Conservation (phyloP, 1,140 invertebrate species). For the Hylaeus anthracinus region DNA sequence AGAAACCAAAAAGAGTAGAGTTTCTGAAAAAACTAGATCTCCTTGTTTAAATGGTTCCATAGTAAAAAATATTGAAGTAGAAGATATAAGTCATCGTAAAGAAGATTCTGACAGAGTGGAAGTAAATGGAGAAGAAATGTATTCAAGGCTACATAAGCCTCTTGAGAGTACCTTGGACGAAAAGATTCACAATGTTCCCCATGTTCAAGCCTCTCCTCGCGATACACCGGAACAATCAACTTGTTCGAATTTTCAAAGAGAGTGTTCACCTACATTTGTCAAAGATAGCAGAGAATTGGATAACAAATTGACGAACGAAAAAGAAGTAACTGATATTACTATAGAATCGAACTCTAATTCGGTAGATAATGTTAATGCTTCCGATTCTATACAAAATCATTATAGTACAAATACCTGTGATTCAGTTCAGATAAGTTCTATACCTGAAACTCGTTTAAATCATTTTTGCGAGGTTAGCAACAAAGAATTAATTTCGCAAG, state of each 20-base stretch:
- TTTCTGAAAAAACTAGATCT: slow-evolving; percentile 56
- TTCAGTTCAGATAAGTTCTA: slow-evolving; percentile 64
- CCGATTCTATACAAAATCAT: slow-evolving; percentile 57
- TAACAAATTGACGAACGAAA: slow-evolving; percentile 44
- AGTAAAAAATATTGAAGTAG: slow-evolving; percentile 43
- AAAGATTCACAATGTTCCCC: slow-evolving; percentile 47
- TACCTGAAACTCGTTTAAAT: slow-evolving; percentile 43
- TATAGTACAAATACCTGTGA: slow-evolving; percentile 68
- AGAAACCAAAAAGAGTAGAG: slow-evolving; percentile 69
- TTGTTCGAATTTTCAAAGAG: slow-evolving; percentile 16
- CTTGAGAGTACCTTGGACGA: slow-evolving; percentile 58
- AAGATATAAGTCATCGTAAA: slow-evolving; percentile 67
- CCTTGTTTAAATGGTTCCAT: slow-evolving; percentile 49
- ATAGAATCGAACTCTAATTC: slow-evolving; percentile 50
- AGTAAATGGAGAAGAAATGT: slow-evolving; percentile 62
- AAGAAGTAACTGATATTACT: slow-evolving; percentile 50
- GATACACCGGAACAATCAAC: slow-evolving; percentile 25
- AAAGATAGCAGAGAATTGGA: slow-evolving; percentile 25
- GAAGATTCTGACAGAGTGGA: slow-evolving; percentile 71
- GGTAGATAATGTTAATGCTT: slow-evolving; percentile 53
- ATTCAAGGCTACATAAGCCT: slow-evolving; percentile 65
- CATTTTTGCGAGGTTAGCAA: slow-evolving; percentile 33
- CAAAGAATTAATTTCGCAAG: slow-evolving; percentile 36
- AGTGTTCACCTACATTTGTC: slow-evolving; percentile 30
- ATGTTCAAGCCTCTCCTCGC: slow-evolving; percentile 34